A percentile compares a stretch with the other conserved stretches of the same genome.
phyloP scores from a whole-genome alignment of 2,888 invertebrate species.

The Epinotia bilunana region DNA sequence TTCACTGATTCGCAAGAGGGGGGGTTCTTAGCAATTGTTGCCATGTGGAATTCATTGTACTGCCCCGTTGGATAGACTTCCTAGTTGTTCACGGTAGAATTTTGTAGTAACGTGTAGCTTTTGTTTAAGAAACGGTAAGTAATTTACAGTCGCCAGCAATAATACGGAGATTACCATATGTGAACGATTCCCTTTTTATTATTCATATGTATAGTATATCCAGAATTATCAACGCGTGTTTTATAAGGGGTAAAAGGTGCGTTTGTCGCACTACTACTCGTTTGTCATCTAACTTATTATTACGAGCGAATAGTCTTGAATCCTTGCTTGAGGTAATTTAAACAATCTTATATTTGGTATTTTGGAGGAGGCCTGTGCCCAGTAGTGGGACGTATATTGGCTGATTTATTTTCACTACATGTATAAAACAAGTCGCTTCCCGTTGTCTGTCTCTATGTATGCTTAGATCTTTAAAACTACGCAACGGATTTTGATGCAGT shows the following conservation, averaged over 20 bases:
- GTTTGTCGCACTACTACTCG: no score
- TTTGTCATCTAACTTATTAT: not conserved
- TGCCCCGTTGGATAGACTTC: not conserved
- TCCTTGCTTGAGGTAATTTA: not conserved
- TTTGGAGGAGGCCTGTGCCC: no score
- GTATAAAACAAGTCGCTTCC: no score
- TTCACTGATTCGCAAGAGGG: conserved; percentile 4
- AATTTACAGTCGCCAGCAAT: not conserved
- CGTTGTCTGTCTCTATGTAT: no score
- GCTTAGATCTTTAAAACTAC: no score
- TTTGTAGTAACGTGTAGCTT: conserved; percentile 12
- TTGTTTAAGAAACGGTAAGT: not conserved
- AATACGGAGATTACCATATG: no score
- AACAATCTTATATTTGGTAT: no score
- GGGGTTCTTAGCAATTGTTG: not conserved
- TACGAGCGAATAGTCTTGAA: not conserved
- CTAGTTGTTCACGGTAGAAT: conserved; percentile 23
- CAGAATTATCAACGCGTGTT: not conserved
- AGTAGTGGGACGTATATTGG: no score
- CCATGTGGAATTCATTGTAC: conserved; percentile 1
- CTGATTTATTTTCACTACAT: no score
- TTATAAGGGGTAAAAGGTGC: not conserved
- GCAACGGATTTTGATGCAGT: no score
- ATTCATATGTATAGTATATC: not conserved
- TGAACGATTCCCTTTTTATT: no score